These are phyloP conservation scores for Drosophila lini DNA, from an alignment of 1,140 invertebrate genomes.

Conservation along the genomic window DNA sequence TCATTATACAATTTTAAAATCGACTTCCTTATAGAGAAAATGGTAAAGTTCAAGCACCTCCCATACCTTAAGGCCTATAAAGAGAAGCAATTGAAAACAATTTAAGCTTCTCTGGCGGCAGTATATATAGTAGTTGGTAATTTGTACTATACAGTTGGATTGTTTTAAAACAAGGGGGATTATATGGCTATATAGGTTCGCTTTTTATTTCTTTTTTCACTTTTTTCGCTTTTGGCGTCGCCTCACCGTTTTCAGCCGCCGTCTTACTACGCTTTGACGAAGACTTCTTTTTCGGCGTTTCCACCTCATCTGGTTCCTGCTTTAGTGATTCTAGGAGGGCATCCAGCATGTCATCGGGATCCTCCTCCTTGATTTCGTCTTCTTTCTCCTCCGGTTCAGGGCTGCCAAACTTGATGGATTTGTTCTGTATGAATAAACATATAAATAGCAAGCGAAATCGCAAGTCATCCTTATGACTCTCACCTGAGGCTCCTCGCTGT, in stretches of 20 bases:
- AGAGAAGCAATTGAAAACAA: background rate
- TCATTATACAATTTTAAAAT: slow-evolving; percentile 2
- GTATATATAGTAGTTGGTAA: slow-evolving; percentile 30
- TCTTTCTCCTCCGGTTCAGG: slow-evolving; percentile 26
- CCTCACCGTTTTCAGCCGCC: slow-evolving; percentile 6
- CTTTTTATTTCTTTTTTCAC: slow-evolving; percentile 69
- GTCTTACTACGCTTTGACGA: slow-evolving; percentile 54
- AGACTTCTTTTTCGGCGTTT: slow-evolving; percentile 26
- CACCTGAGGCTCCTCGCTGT: slow-evolving; percentile 29
- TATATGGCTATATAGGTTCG: slow-evolving; percentile 56
- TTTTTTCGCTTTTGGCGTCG: slow-evolving; percentile 56
- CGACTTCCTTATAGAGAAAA: background rate
- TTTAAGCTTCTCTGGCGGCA: background rate
- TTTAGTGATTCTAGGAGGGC: slow-evolving; percentile 61
- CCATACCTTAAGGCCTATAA: background rate
- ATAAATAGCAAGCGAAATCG: background rate
- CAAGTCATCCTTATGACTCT: background rate
- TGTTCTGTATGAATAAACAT: slow-evolving; percentile 23
- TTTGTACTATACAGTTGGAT: slow-evolving; percentile 40
- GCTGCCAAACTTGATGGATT: slow-evolving; percentile 44
- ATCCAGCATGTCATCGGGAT: slow-evolving; percentile 58
- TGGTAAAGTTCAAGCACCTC: background rate
- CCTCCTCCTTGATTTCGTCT: slow-evolving; percentile 9
- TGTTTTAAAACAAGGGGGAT: slow-evolving; percentile 11
- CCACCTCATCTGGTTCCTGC: slow-evolving; percentile 18